Conservation (phyloP, 2,888 invertebrate genomes). For the Uloborus plumipes region DNA sequence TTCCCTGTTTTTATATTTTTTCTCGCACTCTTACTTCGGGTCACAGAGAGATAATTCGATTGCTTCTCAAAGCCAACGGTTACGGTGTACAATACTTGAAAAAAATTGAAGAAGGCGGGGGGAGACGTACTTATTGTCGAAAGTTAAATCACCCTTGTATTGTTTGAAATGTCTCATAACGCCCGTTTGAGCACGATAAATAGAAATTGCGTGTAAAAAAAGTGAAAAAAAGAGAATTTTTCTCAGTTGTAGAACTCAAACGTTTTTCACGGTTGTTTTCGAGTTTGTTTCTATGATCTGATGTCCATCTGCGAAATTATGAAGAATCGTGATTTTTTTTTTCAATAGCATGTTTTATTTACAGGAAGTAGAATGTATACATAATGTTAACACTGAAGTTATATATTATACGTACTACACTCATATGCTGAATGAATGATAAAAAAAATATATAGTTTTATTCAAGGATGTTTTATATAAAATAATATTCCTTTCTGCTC, state of each 20-base stretch:
- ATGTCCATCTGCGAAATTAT: conserved; percentile 1
- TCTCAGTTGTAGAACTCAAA: too few species aligned
- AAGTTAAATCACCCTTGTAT: conserved; percentile 60
- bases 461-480: too few species aligned
- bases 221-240: background rate
- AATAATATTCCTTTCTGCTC: too few species aligned
- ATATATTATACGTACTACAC: too few species aligned
- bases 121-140: conserved; percentile 40
- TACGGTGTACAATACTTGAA: conserved; percentile 31
- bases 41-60: conserved; percentile 60
- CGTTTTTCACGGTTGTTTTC: conserved; percentile 18
- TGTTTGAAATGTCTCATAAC: conserved; percentile 52
- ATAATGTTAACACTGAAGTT: too few species aligned
- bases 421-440: too few species aligned
- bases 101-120: conserved; percentile 22
- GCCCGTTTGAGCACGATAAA: conserved; percentile 58
- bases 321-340: too few species aligned
- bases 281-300: background rate
- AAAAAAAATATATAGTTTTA: too few species aligned
- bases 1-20: conserved; percentile 24
- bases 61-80: conserved; percentile 30
- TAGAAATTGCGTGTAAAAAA: conserved; percentile 19
- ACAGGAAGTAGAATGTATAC: too few species aligned
- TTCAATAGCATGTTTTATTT: too few species aligned
- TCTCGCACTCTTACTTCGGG: conserved; percentile 36